Conservation (phyloP, 2,113 vertebrate genomes). For the Pitta sordida region DNA sequence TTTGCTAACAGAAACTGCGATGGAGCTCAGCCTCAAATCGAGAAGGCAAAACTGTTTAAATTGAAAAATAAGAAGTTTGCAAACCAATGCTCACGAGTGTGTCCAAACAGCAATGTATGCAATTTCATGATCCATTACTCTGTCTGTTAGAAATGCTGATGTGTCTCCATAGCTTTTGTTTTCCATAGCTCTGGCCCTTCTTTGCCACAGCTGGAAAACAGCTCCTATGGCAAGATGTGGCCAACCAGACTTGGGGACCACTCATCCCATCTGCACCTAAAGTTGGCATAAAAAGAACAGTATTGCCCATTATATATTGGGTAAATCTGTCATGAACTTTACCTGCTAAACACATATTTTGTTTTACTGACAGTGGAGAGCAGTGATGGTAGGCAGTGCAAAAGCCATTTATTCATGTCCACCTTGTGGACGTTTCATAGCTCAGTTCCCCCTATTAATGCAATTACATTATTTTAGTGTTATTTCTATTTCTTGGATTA, state of each 20-base stretch:
- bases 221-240: background rate
- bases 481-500: background rate
- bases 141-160: constrained; percentile 14
- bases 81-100: constrained; percentile 33
- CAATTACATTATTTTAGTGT: background rate
- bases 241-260: accelerated
- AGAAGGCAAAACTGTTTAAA: constrained; percentile 43
- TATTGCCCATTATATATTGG: accelerated
- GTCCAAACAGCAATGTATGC: constrained; percentile 6
- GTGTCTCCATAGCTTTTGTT: background rate
- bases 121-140: constrained; percentile 75
- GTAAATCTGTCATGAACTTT: background rate
- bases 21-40: constrained; percentile 16
- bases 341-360: background rate
- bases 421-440: background rate
- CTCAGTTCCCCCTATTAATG: accelerated
- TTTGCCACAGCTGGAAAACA: background rate
- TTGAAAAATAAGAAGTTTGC: constrained; percentile 52
- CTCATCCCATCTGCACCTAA: background rate
- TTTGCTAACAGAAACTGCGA: background rate
- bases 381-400: background rate
- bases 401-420: background rate
- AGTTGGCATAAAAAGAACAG: background rate
- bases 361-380: background rate
- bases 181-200: background rate